phyloP scores from a whole-genome alignment of 2,797 vertebrate species.

The Muraenolepis orangiensis region DNA sequence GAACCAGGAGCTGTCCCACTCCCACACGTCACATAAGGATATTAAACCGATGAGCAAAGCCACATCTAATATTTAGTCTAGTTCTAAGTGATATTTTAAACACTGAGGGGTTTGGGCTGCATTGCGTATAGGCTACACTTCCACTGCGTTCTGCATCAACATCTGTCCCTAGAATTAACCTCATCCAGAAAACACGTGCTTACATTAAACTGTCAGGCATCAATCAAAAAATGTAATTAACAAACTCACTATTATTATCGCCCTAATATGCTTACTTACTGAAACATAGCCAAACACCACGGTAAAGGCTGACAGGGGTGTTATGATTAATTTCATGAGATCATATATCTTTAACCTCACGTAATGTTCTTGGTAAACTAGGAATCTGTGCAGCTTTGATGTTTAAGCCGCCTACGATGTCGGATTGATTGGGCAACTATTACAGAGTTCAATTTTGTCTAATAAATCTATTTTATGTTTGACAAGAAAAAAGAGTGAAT shows the following conservation, averaged over 20 bases:
- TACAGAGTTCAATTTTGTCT: background rate
- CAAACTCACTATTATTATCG: too few species aligned
- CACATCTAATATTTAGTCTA: background rate
- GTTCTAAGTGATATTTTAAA: background rate
- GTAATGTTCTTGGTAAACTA: too few species aligned
- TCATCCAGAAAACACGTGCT: background rate
- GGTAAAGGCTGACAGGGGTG: too few species aligned
- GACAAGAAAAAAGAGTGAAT: constrained; percentile 6
- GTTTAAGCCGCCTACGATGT: background rate
- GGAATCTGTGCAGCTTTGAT: background rate
- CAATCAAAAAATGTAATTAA: background rate
- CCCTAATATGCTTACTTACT: too few species aligned
- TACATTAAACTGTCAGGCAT: background rate
- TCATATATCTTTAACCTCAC: too few species aligned
- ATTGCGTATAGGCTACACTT: background rate
- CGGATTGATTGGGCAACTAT: background rate
- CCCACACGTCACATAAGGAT: too few species aligned
- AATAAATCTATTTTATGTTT: background rate
- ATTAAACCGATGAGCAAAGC: background rate
- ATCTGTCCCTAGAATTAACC: background rate
- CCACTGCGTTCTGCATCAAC: background rate
- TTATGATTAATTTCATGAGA: too few species aligned
- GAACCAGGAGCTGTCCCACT: too few species aligned
- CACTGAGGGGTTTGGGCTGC: background rate
- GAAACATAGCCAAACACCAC: too few species aligned